Evolutionary conservation across 2,797 vertebrate species (phyloP), one percentile per base, ranked within the genome.

Genomic region (Echiichthys vipera): DNA sequence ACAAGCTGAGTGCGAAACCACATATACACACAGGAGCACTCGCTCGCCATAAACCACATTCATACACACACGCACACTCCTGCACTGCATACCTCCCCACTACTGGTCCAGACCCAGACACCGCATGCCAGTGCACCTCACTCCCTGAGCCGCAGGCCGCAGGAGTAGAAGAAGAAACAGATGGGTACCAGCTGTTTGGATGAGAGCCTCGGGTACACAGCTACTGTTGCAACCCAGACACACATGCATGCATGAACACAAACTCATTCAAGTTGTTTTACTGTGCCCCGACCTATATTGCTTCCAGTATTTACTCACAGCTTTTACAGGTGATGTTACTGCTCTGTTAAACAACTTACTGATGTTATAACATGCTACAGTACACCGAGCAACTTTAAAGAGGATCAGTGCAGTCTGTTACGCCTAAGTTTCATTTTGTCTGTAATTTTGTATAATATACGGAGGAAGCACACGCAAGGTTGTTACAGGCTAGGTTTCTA

Each of bases 121-220:
- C 83, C 84, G 79, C 87, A 90, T 93, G 88, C 88, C 91, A 91
- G 80, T 90, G 86, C 91, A 91, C 88, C 88, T 93, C 89, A 25
- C 84, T 88, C 79, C 62, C 83, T 59, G 82, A 90, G 86, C 90
- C 88, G 66, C 91, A 93, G 88, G 90, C 92, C 87, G 78, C 91
- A 93, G 84, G 58, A 86, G 86, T 29, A 82, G 83, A 83, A 84
- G 88, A 85, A 89, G 89, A 75, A 91, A 89, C 92, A 95, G 91
- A 93, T 94, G 94, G 92, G 90, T 87, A 92, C 91, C 93, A 94
- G 94, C 93, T 95, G 93, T 90, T 91, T 93, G 91, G 89, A 93
- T 58, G 74, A 78, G 76, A 81, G 90, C 92, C 92, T 68, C 7
- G 78, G 83, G 71, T 89, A 90, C 89, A 89, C 90, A 88, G 91